These are phyloP conservation scores for Pavo muticus DNA, from an alignment of 2,113 vertebrate genomes.

Conservation along the genomic window DNA sequence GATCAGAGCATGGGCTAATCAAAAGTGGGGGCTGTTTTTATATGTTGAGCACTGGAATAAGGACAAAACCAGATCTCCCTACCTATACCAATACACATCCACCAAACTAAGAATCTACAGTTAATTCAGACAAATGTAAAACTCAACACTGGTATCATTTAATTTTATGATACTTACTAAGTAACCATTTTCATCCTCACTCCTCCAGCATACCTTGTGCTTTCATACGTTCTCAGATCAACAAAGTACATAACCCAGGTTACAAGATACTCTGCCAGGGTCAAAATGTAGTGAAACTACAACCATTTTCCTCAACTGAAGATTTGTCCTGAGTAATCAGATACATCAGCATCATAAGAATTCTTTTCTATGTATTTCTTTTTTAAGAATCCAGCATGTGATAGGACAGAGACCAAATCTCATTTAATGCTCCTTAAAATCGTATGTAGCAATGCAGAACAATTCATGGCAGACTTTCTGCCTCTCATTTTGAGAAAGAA, in stretches of 20 bases:
- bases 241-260: background rate
- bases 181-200: rapidly evolving
- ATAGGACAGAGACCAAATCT: background rate
- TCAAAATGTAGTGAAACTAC: background rate
- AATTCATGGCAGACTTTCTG: background rate
- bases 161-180: background rate
- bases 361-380: background rate
- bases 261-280: background rate
- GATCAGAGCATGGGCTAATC: background rate
- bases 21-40: background rate
- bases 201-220: background rate
- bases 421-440: background rate
- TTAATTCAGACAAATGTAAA: background rate
- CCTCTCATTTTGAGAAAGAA: background rate
- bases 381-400: background rate
- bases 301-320: background rate
- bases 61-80: background rate
- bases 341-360: background rate
- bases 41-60: background rate
- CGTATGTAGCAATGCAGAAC: background rate
- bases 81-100: background rate
- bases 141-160: background rate
- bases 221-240: background rate
- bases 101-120: background rate
- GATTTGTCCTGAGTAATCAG: background rate